Evolutionary conservation across 1,140 invertebrate genomes (phyloP), one percentile per base, ranked within the genome.

Genomic region (Drosophila fuyamai): DNA sequence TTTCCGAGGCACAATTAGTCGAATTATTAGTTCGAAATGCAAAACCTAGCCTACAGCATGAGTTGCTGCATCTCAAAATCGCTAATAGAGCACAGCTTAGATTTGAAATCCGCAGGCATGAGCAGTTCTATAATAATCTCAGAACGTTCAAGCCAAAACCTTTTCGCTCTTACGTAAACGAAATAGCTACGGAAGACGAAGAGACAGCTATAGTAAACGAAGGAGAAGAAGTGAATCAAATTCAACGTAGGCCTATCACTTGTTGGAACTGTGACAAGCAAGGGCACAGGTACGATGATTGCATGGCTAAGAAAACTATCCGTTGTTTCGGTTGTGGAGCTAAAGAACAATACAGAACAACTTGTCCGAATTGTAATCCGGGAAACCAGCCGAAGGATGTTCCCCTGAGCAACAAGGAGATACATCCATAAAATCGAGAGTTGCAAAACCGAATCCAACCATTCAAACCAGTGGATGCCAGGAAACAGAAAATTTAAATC

Each of bases 61-160:
- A 53, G 14, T 36, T 53, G 14, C 7, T 53, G 14, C 32, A 53
- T 53, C 50, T 53, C 2, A 18, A 36, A 18, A 36, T 16, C 10
- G 3, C 10, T 7, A 18, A 53, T 14, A n/a, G 48, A 50, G 8
- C 27, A 50, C 27, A 29, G 9, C n/a, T 14, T 4, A 7, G 40
- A 18, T 7, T 10, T 5, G 40, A 58, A 29, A 14, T 57, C 0
- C 36, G 36, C 13, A 43, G 35, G 8, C 41, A 72, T 40, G 40
- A 72, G n/a, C 54, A 57, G 6, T 65, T 65, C 35, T 72, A 70
- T n/a, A 51, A 38, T 2, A 14, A 63, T 6, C 18, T 41, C 8
- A 61, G 32, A 50, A 5, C 13, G 8, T 32, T 61, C 13, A 55
- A 61, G 5, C 16, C 14, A 35, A 36, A 13, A 18, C 41, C 14